Evolutionary conservation across 2,888 invertebrate species (phyloP), one percentile per base, ranked within the genome.

Genomic region (Meliscaeva auricollis): DNA sequence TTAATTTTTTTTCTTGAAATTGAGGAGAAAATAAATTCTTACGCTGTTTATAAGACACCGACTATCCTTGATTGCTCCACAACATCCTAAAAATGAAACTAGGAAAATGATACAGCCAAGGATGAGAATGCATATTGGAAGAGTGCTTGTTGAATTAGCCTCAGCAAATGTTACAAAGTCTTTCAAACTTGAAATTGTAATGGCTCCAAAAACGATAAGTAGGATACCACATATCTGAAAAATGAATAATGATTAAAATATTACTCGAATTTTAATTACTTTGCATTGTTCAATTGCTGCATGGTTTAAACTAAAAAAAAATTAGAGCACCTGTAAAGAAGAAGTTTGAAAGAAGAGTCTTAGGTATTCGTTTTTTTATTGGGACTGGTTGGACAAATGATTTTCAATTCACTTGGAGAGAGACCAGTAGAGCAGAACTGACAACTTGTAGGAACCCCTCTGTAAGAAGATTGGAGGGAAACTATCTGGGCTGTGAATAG

Each of bases 41-140:
- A 97, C 97, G 89, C 96, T 95, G 90, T 96, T 94, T 68, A 96
- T 94, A 95, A 97, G 96, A 93, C 97, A 97, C 91, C 96, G 95
- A 91, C 96, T 97, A 92, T 98, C 97, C 85, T 96, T 94, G 87
- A 96, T 95, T 3, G 98, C 97, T 68, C 98, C 98, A 90, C 97
- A 97, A 92, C 98, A 98, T 82, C 97, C 98, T 90, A 97, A 96
- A 94, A 97, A 97, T 2, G 97, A 95, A 83, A 97, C 95, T 88
- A 97, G 90, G 90, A 97, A 96, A 88, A 96, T 94, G 35, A 96
- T 90, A 22, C 94, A 93, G 3, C 96, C 96, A 76, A 96, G 92
- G 62, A 95, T 91, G 78, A 96, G 95, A 87, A 96, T 93, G 72
- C 94, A 89, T 90, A 95, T 93, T 2, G 96, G 94, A 0, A 95